A percentile compares a stretch with the other conserved stretches of the same genome.
phyloP scores from a whole-genome alignment of 2,113 vertebrate genomes.

The Menidia beryllina region DNA sequence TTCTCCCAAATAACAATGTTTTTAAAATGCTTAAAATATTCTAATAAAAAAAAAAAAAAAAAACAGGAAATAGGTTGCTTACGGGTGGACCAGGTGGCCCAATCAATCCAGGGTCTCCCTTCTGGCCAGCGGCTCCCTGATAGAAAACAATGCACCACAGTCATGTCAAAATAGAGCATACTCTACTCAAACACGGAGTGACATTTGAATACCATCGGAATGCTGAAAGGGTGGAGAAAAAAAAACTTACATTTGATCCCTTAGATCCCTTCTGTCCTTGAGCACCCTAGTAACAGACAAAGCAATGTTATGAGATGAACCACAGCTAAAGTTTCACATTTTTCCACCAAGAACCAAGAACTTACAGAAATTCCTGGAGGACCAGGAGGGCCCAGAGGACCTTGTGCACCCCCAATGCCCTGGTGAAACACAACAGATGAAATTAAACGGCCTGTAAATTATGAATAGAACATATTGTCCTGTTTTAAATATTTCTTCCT shows the following conservation, averaged over 20 bases:
- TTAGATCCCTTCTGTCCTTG: constrained; percentile 96
- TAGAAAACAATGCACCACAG: constrained; percentile 14
- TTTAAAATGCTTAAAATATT: not conserved
- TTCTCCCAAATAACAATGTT: not conserved
- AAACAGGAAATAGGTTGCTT: constrained; percentile 69
- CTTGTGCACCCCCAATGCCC: constrained; percentile 87
- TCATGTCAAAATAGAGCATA: not conserved
- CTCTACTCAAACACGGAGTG: not conserved
- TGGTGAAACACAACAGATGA: constrained; percentile 55
- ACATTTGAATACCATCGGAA: not conserved
- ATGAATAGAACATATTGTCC: no score
- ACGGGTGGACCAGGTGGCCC: constrained; percentile 94
- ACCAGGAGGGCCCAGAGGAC: constrained; percentile 94
- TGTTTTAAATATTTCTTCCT: no score
- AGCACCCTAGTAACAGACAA: constrained; percentile 83
- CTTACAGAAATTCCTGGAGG: constrained; percentile 96
- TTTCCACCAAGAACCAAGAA: constrained; percentile 1
- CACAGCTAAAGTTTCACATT: not conserved
- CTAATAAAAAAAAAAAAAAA: not conserved
- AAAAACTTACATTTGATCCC: constrained; percentile 89
- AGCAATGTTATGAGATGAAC: not conserved
- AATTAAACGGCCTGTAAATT: constrained; percentile 5
- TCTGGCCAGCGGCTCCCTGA: constrained; percentile 92
- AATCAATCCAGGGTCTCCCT: constrained; percentile 92
- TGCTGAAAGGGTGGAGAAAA: constrained; percentile 4